Evolutionary conservation across 2,797 vertebrate genomes (phyloP), one percentile per base, ranked within the genome.

Genomic region (Hoplostethus mediterraneus): DNA sequence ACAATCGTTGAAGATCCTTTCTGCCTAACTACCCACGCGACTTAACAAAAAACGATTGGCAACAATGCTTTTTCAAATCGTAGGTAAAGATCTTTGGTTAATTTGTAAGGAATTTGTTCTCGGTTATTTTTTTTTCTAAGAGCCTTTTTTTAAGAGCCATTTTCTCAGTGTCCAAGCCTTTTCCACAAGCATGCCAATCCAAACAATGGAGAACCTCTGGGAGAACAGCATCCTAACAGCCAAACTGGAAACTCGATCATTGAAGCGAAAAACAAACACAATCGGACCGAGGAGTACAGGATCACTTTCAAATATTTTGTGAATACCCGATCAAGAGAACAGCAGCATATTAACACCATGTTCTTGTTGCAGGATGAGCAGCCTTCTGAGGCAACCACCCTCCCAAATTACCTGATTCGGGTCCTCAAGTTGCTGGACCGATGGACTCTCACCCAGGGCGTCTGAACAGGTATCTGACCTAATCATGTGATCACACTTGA

Each of bases 311-410:
- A 11, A 73, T 69, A 45, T 73, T 75, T 79, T 59, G 49, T 71
- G 31, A 85, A 87, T 91, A 90, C 87, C 87, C n/a, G 1, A 54
- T 67, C 14, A 61, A 51, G 31, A 65, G 10, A 28, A 42, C 49
- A 30, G 21, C 84, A 67, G 13, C 25, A 16, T 68, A 13, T 79
- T 94, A 77, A 93, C 70, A 45, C 2, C 12, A 4, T 82, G n/a
- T 44, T 93, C 42, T 89, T 60, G 11, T 95, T 95, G 63, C 94
- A 95, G 94, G 95, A 81, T 95, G 90, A 95, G 52, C 75, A 7
- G 5, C 52, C 2, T 52, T 53, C 38, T 30, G 76, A 81, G 60
- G 61, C 64, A 77, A 63, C 63, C 52, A 65, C 58, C 54, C 54
- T 55, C 80, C 81, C 47, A 63, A 56, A 36, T 13, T 57, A 56